phyloP scores from a whole-genome alignment of 2,888 invertebrate genomes.

The Drosophila emarginata region DNA sequence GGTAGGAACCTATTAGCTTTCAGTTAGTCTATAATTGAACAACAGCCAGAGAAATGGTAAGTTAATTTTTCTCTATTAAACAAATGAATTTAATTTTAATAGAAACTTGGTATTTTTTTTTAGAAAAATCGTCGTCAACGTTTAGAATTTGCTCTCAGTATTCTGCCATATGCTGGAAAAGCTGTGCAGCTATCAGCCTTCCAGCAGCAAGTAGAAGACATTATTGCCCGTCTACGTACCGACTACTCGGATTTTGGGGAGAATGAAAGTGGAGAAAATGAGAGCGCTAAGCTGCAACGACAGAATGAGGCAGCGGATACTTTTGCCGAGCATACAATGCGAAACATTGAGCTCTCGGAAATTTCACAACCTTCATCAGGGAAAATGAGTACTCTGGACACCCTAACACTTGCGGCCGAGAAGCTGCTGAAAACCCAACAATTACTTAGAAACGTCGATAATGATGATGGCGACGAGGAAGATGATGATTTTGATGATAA shows the following conservation, averaged over 20 bases:
- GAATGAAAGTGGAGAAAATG: constrained; percentile 40
- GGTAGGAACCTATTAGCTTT: neutral
- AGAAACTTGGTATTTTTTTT: neutral
- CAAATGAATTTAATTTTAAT: neutral
- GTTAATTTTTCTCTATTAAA: constrained; percentile 3
- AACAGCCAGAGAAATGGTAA: constrained; percentile 52
- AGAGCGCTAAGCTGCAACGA: constrained; percentile 29
- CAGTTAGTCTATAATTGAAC: constrained; percentile 51
- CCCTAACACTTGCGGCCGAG: constrained; percentile 58
- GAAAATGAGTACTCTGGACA: constrained; percentile 49
- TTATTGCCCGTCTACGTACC: constrained; percentile 48
- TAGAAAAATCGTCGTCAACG: constrained; percentile 61
- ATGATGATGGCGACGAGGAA: neutral
- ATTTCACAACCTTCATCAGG: neutral
- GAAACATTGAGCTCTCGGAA: constrained; percentile 51
- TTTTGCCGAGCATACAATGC: constrained; percentile 61
- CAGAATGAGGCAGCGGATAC: constrained; percentile 29
- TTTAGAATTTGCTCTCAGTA: constrained; percentile 57
- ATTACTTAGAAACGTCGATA: neutral
- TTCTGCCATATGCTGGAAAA: constrained; percentile 49
- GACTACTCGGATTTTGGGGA: constrained; percentile 22
- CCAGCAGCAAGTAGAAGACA: constrained; percentile 53
- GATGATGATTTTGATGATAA: neutral
- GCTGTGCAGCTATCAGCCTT: constrained; percentile 33
- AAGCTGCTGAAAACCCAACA: constrained; percentile 37